Evolutionary conservation across 2,113 vertebrate species (phyloP).

Genomic region (Pandion haliaetus): DNA sequence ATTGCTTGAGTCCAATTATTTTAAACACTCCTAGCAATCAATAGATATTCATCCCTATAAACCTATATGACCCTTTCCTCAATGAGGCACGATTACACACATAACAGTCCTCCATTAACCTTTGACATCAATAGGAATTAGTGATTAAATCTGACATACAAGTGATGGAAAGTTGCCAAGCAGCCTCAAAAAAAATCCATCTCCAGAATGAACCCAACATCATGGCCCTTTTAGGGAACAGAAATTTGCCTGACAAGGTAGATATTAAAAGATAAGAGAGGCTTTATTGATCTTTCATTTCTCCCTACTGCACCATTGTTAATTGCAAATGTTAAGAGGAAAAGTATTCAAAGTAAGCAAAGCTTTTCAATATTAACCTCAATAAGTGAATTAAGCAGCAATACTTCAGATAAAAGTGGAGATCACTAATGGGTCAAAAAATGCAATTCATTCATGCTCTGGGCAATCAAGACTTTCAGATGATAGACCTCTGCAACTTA

Average conservation of each 20-base stretch:
- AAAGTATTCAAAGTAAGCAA: conserved; percentile 23
- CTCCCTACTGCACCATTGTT: background rate
- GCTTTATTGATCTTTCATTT: conserved; percentile 32
- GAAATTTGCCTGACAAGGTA: background rate
- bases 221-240: background rate
- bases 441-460: conserved; percentile 27
- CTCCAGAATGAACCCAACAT: background rate
- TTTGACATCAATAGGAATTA: conserved; percentile 27
- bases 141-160: background rate
- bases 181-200: background rate
- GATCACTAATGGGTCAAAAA: conserved; percentile 47
- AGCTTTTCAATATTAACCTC: conserved; percentile 34
- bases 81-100: background rate
- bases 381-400: conserved; percentile 31
- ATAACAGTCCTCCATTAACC: conserved; percentile 33
- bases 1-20: conserved; percentile 33
- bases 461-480: conserved; percentile 15
- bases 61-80: conserved; percentile 3
- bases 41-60: conserved; percentile 6
- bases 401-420: background rate
- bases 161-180: background rate
- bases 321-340: conserved; percentile 32
- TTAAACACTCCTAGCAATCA: conserved; percentile 41
- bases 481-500: conserved; percentile 19
- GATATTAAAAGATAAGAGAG: background rate